Base-by-base conservation (phyloP, 2,888 invertebrate genomes). In the Latrodectus elegans region DNA sequence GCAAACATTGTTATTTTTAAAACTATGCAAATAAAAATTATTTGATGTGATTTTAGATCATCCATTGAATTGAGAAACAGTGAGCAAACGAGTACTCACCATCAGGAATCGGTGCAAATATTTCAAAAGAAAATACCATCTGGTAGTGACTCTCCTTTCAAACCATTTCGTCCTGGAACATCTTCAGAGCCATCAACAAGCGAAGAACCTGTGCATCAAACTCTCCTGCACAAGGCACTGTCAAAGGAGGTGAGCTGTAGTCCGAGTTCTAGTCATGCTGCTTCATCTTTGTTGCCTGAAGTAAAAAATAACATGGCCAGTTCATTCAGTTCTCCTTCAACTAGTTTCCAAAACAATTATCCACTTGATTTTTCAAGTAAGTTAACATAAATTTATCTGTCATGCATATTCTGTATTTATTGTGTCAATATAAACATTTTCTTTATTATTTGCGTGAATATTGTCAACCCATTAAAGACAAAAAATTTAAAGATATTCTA, bases 221-320 rank as follows among this genome's bases (percentile, higher is more conserved):
- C 68, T 22, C 26, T 70, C 11, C n/a, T 70, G 26, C 78, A 70
- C 14, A 70, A 78, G 53, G 53, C 55, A 3, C 52, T 70, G 38
- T 26, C 78, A 11, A 49, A 65, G 8, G 64, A 71, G 6, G n/a
- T 65, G 1, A 67, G 52, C 14, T 10, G 17, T 12, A 51, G 51
- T 67, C 73, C 67, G 15, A 65, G 38, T 49, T 55, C 79, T 60
- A 85, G 84, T 49, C 72, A 67, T 14, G 80, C 80, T 70, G 65
- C 80, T 8, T 76, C 77, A 26, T 72, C 76, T n/a, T 17, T 82
- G 49, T 67, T 81, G 26, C 76, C 81, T 10, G 86, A 81, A 51
- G 51, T 81, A 26, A 72, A 76, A 52, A 70, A n/a, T 60, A 60
- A 26, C 52, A 72, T n/a, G 26, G 17, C 17, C 15, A 82, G 70